Evolutionary conservation across 2,113 vertebrate genomes (phyloP), one percentile per base, ranked within the genome.

Genomic region (Notothenia rossii): DNA sequence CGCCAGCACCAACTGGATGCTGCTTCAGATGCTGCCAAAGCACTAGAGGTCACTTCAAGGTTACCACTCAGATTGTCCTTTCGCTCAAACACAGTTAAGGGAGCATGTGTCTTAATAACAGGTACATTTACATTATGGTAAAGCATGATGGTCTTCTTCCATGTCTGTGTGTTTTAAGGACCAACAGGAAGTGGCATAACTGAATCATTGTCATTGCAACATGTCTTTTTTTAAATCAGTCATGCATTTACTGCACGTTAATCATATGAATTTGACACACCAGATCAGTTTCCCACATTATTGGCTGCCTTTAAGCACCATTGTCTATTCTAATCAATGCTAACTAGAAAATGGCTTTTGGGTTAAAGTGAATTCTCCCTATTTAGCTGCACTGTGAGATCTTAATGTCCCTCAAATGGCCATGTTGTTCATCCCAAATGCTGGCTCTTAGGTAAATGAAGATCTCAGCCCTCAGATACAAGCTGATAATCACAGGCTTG

Each of bases 231-330:
- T 7, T 3, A 10, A 33, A n/a, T 58, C 68, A 43, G 43, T 55
- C 65, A 79, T 81, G 82, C 36, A 14, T 46, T 36, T 2, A 17
- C 8, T 60, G 45, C 62, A 10, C 13, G 10, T 0, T 65, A 33
- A 80, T 70, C 80, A 58, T 17, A 46, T 75, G 62, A 69, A 18
- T n/a, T 12, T 83, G 46, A 77, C 55, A 63, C 43, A 67, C 0
- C 17, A 46, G 56, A 53, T 77, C 40, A 5, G 25, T 65, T 87
- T n/a, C 45, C 60, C 50, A 82, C 22, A 72, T 72, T 73, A 77
- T 8, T 11, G 51, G 69, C 14, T 50, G 33, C 71, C 56, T 33
- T 60, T 53, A 40, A 78, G 25, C 43, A n/a, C 10, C 36, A 67
- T 36, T 25, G 15, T 79, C 43, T 53, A 9, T 48, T 69, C 6